Conservation (phyloP, 2,888 invertebrate species). For the Tetragonisca angustula region DNA sequence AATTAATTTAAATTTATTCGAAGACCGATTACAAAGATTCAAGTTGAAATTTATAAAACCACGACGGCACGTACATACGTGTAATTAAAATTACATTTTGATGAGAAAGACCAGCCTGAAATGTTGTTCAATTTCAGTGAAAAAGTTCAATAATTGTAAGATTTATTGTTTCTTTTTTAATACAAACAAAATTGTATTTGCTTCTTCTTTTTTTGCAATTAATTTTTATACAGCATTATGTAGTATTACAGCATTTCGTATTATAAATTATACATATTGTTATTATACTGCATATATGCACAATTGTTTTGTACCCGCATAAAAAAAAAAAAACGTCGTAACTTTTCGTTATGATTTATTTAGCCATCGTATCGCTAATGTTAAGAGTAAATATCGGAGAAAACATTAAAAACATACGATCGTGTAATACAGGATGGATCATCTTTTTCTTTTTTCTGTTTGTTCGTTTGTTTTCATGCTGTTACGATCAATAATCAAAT, state of each 20-base stretch:
- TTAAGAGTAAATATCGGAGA: constrained; percentile 33
- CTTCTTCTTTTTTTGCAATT: constrained; percentile 39
- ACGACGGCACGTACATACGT: too few relatives aligned
- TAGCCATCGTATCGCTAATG: constrained; percentile 27
- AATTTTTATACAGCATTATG: constrained; percentile 56
- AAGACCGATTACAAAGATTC: not conserved
- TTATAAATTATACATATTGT: constrained; percentile 44
- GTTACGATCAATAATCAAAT: constrained; percentile 5
- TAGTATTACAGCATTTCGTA: constrained; percentile 43
- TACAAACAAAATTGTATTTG: constrained; percentile 61
- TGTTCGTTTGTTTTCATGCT: constrained; percentile 6
- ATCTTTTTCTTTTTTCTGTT: not conserved
- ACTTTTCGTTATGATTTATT: constrained; percentile 26
- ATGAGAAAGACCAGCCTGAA: not conserved
- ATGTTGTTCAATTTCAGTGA: not conserved
- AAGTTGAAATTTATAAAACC: not conserved
- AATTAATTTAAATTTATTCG: not conserved
- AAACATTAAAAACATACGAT: constrained; percentile 42
- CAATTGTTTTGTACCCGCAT: constrained; percentile 25
- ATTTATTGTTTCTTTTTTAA: constrained; percentile 20
- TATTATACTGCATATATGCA: constrained; percentile 48
- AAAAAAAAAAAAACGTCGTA: constrained; percentile 31
- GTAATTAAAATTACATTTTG: not conserved
- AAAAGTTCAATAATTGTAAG: constrained; percentile 1
- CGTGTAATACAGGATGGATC: constrained; percentile 21